These are phyloP conservation scores for Elephas maximus DNA, from an alignment of 2,113 vertebrate genomes.

Conservation along the genomic window DNA sequence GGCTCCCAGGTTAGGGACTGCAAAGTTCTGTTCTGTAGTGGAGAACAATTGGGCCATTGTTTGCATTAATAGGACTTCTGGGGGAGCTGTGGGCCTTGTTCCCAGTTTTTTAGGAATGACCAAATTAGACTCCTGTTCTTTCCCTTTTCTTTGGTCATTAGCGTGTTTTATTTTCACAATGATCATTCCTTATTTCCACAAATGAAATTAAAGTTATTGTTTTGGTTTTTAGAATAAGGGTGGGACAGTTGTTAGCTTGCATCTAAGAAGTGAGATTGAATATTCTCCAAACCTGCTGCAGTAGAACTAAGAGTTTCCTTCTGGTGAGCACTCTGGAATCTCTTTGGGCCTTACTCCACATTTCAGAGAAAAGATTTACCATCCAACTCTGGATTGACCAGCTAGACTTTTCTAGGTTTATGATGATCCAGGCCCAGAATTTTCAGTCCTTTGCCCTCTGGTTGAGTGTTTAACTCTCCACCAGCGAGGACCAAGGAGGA, in stretches of 20 bases:
- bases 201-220: slow-evolving; percentile 69
- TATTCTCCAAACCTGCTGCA: background rate
- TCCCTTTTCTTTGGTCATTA: slow-evolving; percentile 44
- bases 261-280: background rate
- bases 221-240: slow-evolving; percentile 46
- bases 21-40: slow-evolving; percentile 1
- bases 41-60: slow-evolving; percentile 74
- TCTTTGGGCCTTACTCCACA: background rate
- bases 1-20: slow-evolving; percentile 64
- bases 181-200: slow-evolving; percentile 61
- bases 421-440: background rate
- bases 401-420: background rate
- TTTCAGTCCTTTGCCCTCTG: background rate
- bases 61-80: slow-evolving; percentile 32
- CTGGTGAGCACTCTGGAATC: background rate
- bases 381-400: background rate
- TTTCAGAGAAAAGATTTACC: background rate
- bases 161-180: slow-evolving; percentile 59
- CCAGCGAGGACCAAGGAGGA: background rate
- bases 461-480: background rate
- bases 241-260: slow-evolving; percentile 7
- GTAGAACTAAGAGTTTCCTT: background rate
- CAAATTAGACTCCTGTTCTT: slow-evolving; percentile 26
- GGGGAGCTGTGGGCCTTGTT: slow-evolving; percentile 47
- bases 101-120: slow-evolving; percentile 31